phyloP scores from a whole-genome alignment of 2,797 vertebrate species.

The Malacoraja senta region DNA sequence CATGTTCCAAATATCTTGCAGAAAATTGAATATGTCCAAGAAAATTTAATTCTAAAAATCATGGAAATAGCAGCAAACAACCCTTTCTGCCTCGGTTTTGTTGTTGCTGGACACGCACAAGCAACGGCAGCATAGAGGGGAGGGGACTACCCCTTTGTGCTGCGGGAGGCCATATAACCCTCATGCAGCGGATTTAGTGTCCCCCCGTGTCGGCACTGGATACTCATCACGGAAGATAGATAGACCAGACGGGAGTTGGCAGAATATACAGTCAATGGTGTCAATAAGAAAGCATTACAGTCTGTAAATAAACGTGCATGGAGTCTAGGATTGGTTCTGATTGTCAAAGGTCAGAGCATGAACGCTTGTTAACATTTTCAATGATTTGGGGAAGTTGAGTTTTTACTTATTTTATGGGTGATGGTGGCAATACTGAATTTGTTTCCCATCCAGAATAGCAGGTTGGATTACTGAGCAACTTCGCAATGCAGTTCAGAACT shows the following conservation, averaged over 20 bases:
- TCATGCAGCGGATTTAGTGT: background rate
- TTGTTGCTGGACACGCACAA: background rate
- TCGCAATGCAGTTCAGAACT: background rate
- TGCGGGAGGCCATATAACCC: background rate
- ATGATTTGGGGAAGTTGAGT: background rate
- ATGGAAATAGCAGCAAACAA: background rate
- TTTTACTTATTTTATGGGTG: background rate
- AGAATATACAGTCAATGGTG: background rate
- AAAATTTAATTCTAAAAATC: background rate
- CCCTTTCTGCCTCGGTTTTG: background rate
- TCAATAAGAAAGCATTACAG: background rate
- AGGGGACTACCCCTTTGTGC: background rate
- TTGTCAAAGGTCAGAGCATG: background rate
- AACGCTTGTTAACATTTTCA: background rate
- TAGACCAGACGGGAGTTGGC: background rate
- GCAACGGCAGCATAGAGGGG: background rate
- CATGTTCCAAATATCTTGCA: background rate
- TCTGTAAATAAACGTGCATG: background rate
- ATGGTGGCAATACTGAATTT: background rate
- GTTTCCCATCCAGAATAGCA: background rate
- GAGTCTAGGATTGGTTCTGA: background rate
- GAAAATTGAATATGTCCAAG: too few relatives aligned
- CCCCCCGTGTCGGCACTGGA: background rate
- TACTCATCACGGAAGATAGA: background rate
- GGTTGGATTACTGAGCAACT: background rate